Evolutionary conservation across 92 coral and sea anemone species (phyloP), one percentile per base, ranked within the genome.

Genomic region (Isaurus tuberculatus): DNA sequence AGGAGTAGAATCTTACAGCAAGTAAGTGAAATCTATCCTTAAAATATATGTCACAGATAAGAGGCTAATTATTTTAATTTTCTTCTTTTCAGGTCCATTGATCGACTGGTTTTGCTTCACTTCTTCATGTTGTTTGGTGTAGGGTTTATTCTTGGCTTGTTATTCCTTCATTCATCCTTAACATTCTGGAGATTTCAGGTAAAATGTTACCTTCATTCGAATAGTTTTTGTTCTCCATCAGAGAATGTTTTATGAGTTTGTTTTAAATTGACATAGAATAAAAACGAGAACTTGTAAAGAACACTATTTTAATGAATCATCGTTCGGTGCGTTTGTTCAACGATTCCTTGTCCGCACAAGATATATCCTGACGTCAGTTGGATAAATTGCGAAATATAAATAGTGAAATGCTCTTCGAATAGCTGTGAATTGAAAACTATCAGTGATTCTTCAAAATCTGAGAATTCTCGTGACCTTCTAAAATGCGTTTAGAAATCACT

Each of bases 171-270:
- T 74, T 93, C 98, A 22, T 93, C 98, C 0, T 71, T 93, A 34
- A 93, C 98, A 31, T 93, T 93, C 83, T 93, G 98, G 98, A 83
- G 98, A 83, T 67, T 87, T 32, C 98, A 93, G 93, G 98, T 93
- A 51, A 28, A 87, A 37, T 9, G 13, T 26, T 26, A 58, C 3
- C 22, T 61, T 9, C 5, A 15, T 72, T 72, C 44, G 9, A 13
- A 13, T 42, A 28, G 10, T 67, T 7, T 67, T 5, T 31, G 8
- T 40, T 4, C 48, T 17, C 17, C 0, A 5, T 19, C 11, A 75
- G 22, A 37, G 30, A 5, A 8, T 63, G 30, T 63, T 63, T 63
- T 5, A 16, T 2, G 15, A 13, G 34, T 0, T 17, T 27, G 33
- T 1, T 29, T 23, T 63, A 63, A 63, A 27, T 27, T 11, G 17